Conservation (phyloP, 2,888 invertebrate genomes). For the Harpagoxenus sublaevis region DNA sequence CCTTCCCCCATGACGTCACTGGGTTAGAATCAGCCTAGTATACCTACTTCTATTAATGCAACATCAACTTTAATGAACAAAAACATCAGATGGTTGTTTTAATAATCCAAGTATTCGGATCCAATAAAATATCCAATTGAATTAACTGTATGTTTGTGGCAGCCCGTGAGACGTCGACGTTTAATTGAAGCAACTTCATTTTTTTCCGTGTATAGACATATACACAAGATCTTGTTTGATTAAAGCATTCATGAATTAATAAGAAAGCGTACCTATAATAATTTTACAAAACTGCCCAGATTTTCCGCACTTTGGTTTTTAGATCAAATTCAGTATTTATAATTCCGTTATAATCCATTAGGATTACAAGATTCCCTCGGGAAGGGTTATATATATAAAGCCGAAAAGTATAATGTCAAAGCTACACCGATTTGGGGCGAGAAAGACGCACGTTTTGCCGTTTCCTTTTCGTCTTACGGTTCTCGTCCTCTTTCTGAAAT, state of each 20-base stretch:
- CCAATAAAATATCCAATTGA: too few relatives aligned
- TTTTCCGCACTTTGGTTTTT: neutral
- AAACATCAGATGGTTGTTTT: too few relatives aligned
- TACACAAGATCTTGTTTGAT: neutral
- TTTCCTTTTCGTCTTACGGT: slow-evolving; percentile 31
- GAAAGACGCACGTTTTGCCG: slow-evolving; percentile 13
- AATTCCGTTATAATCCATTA: neutral
- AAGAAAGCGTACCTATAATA: too few relatives aligned
- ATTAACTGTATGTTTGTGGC: too few relatives aligned
- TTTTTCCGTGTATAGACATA: too few relatives aligned
- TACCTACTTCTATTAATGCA: too few relatives aligned
- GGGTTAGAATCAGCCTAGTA: too few relatives aligned
- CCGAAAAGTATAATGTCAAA: neutral
- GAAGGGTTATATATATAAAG: neutral
- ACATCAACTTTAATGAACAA: too few relatives aligned
- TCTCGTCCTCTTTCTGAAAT: slow-evolving; percentile 58
- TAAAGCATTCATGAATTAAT: neutral
- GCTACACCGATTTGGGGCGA: slow-evolving; percentile 9
- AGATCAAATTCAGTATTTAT: neutral
- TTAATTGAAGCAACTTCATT: too few relatives aligned
- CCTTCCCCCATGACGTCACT: too few relatives aligned
- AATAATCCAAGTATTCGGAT: too few relatives aligned
- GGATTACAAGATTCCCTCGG: neutral
- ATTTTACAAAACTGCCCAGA: neutral
- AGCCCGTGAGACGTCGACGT: too few relatives aligned